Conservation (phyloP, 2,888 invertebrate genomes). For the Plutella xylostella region DNA sequence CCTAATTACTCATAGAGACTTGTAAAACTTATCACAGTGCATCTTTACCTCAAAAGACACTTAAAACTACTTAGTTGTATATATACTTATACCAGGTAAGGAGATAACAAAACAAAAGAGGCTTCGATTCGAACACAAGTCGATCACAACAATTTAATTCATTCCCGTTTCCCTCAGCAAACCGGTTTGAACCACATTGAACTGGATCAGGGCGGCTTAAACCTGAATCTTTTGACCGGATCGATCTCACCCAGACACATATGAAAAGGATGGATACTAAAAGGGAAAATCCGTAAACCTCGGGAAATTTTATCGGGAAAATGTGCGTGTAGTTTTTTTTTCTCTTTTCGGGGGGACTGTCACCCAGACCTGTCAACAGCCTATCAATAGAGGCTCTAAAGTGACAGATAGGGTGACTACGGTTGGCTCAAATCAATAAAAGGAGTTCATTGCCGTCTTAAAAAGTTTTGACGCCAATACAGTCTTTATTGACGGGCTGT, state of each 20-base stretch:
- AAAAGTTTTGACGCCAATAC: constrained; percentile 52
- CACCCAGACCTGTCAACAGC: constrained; percentile 47
- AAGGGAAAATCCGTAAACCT: constrained; percentile 46
- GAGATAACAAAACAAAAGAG: too few relatives aligned
- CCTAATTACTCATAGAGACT: too few relatives aligned
- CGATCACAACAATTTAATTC: too few relatives aligned
- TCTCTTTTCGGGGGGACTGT: constrained; percentile 34
- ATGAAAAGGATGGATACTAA: constrained; percentile 52
- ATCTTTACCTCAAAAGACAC: too few relatives aligned
- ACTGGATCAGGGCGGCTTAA: constrained; percentile 41
- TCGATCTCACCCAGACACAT: constrained; percentile 47
- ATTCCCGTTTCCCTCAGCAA: too few relatives aligned
- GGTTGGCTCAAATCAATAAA: constrained; percentile 62
- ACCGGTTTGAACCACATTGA: constrained; percentile 17
- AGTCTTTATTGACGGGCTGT: constrained; percentile 55
- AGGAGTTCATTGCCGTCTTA: constrained; percentile 54
- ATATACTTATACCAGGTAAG: too few relatives aligned
- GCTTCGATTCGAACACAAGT: too few relatives aligned
- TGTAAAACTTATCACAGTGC: too few relatives aligned
- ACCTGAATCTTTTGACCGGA: constrained; percentile 43
- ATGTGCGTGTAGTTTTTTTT: constrained; percentile 16
- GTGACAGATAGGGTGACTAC: constrained; percentile 61
- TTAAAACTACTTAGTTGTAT: too few relatives aligned
- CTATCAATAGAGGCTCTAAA: constrained; percentile 63
- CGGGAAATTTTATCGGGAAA: constrained; percentile 37